Percentiles rank a stretch among this genome's conserved stretches.
phyloP scores from a whole-genome alignment of 2,888 invertebrate species.

The Nasonia oneida region DNA sequence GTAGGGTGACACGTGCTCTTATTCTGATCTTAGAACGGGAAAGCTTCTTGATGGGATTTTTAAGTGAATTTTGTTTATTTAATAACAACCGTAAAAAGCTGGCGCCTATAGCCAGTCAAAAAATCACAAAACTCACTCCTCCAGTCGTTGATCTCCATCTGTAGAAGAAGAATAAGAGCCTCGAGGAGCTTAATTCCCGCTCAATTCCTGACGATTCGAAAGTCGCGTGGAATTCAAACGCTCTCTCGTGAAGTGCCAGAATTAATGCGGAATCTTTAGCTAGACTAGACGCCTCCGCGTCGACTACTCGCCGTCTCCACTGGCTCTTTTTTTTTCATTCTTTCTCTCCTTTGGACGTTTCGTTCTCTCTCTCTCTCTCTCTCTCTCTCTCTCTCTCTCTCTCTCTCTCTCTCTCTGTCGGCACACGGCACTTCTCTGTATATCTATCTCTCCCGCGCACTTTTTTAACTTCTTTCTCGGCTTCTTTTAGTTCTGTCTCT shows the following conservation, averaged over 20 bases:
- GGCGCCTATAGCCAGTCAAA: too few species aligned
- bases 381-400: not conserved
- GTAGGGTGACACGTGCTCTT: too few species aligned
- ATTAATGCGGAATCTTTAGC: slow-evolving; percentile 49
- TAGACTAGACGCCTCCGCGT: slow-evolving; percentile 22
- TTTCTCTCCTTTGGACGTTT: not conserved
- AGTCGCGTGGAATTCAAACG: slow-evolving; percentile 31
- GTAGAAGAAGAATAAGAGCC: not conserved
- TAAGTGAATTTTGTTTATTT: too few species aligned
- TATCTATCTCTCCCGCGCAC: slow-evolving; percentile 26
- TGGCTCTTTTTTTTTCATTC: slow-evolving; percentile 3
- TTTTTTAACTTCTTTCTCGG: slow-evolving; percentile 41
- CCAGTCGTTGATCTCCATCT: not conserved
- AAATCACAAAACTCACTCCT: not conserved
- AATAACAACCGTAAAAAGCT: too few species aligned
- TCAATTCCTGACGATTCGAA: slow-evolving; percentile 25
- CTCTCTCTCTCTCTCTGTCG: not conserved
- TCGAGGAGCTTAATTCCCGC: not conserved
- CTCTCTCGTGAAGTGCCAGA: slow-evolving; percentile 25
- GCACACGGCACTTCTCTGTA: slow-evolving; percentile 36
- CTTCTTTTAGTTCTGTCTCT: slow-evolving; percentile 4
- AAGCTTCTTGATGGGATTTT: too few species aligned
- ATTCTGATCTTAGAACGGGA: too few species aligned
- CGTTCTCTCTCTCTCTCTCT: slow-evolving; percentile 26
- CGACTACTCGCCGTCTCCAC: not conserved